phyloP scores from a whole-genome alignment of 2,113 vertebrate species.

The Pelmatolapia mariae region DNA sequence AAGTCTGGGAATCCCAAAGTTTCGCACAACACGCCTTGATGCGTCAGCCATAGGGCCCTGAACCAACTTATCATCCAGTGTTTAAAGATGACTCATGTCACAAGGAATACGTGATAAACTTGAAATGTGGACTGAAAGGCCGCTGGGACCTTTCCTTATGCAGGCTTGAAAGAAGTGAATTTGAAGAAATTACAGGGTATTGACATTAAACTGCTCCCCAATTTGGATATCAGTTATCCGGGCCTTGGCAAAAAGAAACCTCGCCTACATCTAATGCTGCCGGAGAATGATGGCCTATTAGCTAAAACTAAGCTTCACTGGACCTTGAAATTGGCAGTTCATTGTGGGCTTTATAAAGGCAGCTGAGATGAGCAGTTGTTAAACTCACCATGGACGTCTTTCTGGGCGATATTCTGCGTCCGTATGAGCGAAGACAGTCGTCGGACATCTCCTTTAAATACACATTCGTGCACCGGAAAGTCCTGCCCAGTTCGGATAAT shows the following conservation, averaged over 20 bases:
- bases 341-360: not conserved
- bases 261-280: not conserved
- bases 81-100: not conserved
- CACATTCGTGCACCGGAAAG: conserved; percentile 95
- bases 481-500: conserved; percentile 64
- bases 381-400: conserved; percentile 90
- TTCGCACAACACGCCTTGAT: not conserved
- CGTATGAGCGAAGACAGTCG: conserved; percentile 92
- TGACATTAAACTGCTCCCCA: not conserved
- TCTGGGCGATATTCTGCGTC: conserved; percentile 93
- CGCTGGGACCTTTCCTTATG: not conserved
- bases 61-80: not conserved
- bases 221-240: not conserved
- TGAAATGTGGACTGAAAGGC: not conserved
- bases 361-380: not conserved
- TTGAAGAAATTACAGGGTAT: not conserved
- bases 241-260: conserved; percentile 8
- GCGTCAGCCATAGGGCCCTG: not conserved
- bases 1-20: not conserved
- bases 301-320: not conserved
- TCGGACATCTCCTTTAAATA: conserved; percentile 92
- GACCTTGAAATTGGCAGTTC: not conserved
- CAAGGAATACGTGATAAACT: not conserved
- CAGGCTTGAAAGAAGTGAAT: not conserved
- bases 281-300: not conserved